Evolutionary conservation across 2,888 invertebrate species (phyloP), one percentile per base, ranked within the genome.

Genomic region (Sesamia inferens): DNA sequence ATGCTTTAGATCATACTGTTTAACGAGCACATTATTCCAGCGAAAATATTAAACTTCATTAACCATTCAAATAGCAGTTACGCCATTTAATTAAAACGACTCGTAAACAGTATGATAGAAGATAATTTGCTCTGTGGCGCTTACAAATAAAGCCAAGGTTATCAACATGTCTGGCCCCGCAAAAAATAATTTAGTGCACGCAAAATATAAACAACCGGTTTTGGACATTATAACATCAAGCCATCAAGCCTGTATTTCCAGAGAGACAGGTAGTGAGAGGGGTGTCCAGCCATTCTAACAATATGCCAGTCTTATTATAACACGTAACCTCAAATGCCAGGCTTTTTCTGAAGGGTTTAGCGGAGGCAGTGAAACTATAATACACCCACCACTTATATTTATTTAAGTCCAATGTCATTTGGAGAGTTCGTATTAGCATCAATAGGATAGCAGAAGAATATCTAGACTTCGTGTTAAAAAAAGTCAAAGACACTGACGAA

Each of bases 81-180:
- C 86, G 69, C 74, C 77, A 85, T 65, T 64, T 74, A 76, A 78
- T 85, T 81, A 86, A 86, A 71, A 78, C 77, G 22, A 74, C 44
- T 78, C 76, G 71, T 82, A 82, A 82, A 84, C 71, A 74, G 68
- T 72, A 69, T 78, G 66, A 84, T 78, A 82, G 78, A 82, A 65
- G 86, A 86, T 85, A 85, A 86, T 86, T 81, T 66, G 51, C 69
- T 64, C 67, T 16, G 62, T 73, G 72, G 85, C 72, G 71, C 79
- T 85, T 79, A 66, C 71, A 71, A 81, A 83, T 66, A 69, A 59
- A 70, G 19, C 85, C 92, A 91, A 92, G 93, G 92, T 91, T 88
- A 90, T 85, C 85, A 47, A 81, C 78, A 78, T 65, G 83, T 82
- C 85, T 86, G 85, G 80, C 72, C 81, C 68, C 81, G 76, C 79